Evolutionary conservation across 2,888 invertebrate genomes (phyloP).

Genomic region (Cacoxenus indagator): DNA sequence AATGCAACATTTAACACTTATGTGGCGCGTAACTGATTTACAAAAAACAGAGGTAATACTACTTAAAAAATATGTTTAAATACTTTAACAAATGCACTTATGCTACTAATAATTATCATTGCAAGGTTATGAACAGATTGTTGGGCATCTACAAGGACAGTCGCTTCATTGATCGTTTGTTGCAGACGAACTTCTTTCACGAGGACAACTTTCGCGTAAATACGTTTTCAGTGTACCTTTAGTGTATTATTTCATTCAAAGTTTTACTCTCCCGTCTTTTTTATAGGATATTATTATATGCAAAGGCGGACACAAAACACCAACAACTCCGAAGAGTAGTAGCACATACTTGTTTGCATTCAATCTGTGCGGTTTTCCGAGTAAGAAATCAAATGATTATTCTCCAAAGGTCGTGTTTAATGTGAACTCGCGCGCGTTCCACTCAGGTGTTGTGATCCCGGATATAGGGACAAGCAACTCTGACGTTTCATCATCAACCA

Average conservation of each 20-base stretch:
- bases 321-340: background rate
- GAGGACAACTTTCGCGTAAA: conserved; percentile 83
- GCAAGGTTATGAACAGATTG: conserved; percentile 81
- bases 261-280: background rate
- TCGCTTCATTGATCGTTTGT: conserved; percentile 85
- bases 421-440: background rate
- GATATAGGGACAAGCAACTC: conserved; percentile 1
- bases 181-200: conserved; percentile 89
- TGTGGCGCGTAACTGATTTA: conserved; percentile 81
- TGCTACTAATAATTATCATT: background rate
- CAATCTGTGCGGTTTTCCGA: conserved; percentile 7
- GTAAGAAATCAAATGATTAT: background rate
- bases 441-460: background rate
- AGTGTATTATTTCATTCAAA: background rate
- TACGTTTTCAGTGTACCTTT: background rate
- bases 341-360: background rate
- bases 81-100: background rate
- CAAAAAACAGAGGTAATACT: conserved; percentile 82
- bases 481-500: conserved; percentile 25
- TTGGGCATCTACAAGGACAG: conserved; percentile 88
- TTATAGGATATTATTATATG: conserved; percentile 79
- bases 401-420: conserved; percentile 5
- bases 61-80: conserved; percentile 23
- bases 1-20: conserved; percentile 82
- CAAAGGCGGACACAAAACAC: conserved; percentile 3